These are phyloP conservation scores for Heliocidaris tuberculata DNA, from an alignment of 35 echinoderm and acorn worm species.

Conservation along the genomic window DNA sequence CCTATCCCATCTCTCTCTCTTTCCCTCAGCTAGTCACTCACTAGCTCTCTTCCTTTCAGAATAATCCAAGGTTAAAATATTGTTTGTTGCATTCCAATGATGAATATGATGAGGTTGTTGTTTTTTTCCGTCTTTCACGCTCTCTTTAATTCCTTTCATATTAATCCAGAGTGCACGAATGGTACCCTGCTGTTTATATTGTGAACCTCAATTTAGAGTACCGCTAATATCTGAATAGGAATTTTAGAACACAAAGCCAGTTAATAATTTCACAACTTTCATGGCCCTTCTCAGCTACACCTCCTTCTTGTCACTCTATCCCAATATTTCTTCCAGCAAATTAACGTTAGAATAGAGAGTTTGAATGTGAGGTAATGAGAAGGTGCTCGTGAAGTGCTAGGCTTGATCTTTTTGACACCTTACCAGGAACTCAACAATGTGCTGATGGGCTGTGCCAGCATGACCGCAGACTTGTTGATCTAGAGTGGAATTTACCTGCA, in stretches of 20 bases:
- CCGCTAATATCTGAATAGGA: neutral
- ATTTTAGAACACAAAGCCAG: neutral
- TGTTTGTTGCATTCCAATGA: neutral
- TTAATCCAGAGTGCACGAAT: neutral
- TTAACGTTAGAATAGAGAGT: neutral
- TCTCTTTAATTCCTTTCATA: neutral
- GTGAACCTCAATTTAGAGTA: neutral
- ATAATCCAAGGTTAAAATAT: conserved; percentile 12
- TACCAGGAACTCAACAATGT: neutral
- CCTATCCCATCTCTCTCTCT: neutral
- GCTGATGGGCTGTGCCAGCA: neutral
- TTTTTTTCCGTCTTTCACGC: neutral
- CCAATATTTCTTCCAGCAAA: neutral
- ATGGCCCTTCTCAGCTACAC: neutral
- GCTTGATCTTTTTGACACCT: neutral
- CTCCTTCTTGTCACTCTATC: neutral
- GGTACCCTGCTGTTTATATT: neutral
- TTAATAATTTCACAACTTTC: conserved; percentile 5
- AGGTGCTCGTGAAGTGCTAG: neutral
- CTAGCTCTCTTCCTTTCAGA: neutral
- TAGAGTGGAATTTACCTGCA: neutral
- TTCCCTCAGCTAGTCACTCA: neutral
- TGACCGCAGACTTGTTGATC: neutral
- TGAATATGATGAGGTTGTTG: neutral
- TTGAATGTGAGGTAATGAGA: neutral